phyloP scores from a whole-genome alignment of 2,113 vertebrate genomes.

The Leuciscus idus region DNA sequence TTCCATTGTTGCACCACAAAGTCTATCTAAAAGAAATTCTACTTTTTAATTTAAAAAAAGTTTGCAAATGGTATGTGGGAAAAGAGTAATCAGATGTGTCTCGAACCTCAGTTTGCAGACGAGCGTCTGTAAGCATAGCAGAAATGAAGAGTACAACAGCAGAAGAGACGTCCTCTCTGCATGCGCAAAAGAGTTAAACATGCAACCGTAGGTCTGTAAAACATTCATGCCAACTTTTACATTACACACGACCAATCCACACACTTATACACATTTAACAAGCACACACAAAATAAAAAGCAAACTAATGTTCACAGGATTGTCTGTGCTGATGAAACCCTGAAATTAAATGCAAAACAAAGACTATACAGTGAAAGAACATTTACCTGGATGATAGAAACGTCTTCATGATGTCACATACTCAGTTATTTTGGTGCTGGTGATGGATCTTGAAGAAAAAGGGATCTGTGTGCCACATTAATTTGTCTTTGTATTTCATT shows the following conservation, averaged over 20 bases:
- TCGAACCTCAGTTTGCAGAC: conserved; percentile 49
- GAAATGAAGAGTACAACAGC: conserved; percentile 35
- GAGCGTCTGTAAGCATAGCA: conserved; percentile 52
- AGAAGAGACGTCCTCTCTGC: conserved; percentile 52
- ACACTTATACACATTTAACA: conserved; percentile 50
- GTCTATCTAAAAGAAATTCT: conserved; percentile 55
- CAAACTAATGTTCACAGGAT: conserved; percentile 61
- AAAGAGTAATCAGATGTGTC: neutral
- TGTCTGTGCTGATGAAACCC: conserved; percentile 60
- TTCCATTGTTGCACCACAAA: conserved; percentile 67
- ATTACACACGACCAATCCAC: conserved; percentile 37
- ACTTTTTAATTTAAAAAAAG: neutral
- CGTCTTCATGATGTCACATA: neutral
- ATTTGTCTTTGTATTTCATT: conserved; percentile 19
- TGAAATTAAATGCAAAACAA: neutral
- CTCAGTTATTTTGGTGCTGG: neutral
- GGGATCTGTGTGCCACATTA: neutral
- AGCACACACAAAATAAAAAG: conserved; percentile 46
- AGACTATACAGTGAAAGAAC: neutral
- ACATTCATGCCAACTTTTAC: conserved; percentile 30
- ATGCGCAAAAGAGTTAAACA: conserved; percentile 68
- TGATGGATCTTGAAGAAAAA: neutral
- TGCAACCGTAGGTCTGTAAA: conserved; percentile 61
- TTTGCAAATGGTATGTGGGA: neutral
- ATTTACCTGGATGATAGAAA: neutral